Evolutionary conservation across 2,113 vertebrate genomes (phyloP).

Genomic region (Setophaga kirtlandii): DNA sequence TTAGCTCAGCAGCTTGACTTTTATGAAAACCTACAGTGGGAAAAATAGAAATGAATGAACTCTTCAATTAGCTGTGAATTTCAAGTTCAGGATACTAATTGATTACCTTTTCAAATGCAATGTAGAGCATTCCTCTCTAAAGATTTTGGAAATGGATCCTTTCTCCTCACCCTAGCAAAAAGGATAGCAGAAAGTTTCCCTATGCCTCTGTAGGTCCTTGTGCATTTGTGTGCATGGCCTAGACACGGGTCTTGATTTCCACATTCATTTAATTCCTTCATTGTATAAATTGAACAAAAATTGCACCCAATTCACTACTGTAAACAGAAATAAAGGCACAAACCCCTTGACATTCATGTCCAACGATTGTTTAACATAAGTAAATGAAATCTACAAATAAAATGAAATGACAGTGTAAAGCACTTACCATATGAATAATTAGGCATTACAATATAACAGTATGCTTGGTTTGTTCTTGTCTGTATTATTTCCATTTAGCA

Average conservation of each 20-base stretch:
- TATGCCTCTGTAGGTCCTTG: neutral
- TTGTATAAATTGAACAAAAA: neutral
- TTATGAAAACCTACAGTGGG: neutral
- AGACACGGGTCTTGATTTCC: neutral
- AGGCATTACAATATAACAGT: neutral
- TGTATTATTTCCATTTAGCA: neutral
- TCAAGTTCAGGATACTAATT: neutral
- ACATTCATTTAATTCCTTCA: neutral
- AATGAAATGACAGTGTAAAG: neutral
- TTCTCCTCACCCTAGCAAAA: neutral
- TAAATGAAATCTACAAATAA: neutral
- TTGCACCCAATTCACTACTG: neutral
- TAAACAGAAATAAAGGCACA: neutral
- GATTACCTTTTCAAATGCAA: neutral
- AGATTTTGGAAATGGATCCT: neutral
- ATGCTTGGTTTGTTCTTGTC: neutral
- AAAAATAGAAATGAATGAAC: neutral
- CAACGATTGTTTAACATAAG: neutral
- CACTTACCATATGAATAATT: neutral
- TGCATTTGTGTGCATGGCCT: neutral
- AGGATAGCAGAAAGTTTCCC: neutral
- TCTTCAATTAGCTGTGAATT: neutral
- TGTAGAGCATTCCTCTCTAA: neutral
- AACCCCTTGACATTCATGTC: neutral
- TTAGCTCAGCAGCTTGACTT: neutral